Evolutionary conservation across 2,797 vertebrate species (phyloP).

Genomic region (Pampus argenteus): DNA sequence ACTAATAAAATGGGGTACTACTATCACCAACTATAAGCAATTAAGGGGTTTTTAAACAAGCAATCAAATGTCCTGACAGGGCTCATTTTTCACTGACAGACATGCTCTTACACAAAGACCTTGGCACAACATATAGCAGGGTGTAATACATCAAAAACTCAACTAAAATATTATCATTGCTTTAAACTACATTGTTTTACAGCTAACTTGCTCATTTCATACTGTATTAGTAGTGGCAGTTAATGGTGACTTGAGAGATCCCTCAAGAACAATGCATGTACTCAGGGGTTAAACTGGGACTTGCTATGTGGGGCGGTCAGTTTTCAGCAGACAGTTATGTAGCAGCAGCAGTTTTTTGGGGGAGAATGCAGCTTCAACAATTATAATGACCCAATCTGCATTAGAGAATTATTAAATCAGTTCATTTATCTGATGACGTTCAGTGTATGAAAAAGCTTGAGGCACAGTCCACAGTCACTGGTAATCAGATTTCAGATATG

Average conservation of each 20-base stretch:
- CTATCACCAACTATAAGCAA: slow-evolving; percentile 28
- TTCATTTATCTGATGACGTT: background rate
- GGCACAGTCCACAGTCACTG: background rate
- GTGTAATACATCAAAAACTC: slow-evolving; percentile 57
- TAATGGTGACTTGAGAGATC: slow-evolving; percentile 32
- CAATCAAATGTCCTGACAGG: slow-evolving; percentile 52
- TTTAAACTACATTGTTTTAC: slow-evolving; percentile 54
- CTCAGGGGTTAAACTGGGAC: slow-evolving; percentile 36
- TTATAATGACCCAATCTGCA: background rate
- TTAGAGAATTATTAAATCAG: slow-evolving; percentile 6
- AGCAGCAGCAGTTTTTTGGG: background rate
- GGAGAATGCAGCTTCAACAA: slow-evolving; percentile 19
- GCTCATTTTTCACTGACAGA: slow-evolving; percentile 55
- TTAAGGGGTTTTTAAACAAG: slow-evolving; percentile 59
- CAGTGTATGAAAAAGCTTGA: slow-evolving; percentile 6
- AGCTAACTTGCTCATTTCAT: slow-evolving; percentile 50
- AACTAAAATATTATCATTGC: slow-evolving; percentile 63
- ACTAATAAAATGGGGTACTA: too few relatives aligned
- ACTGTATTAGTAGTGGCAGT: slow-evolving; percentile 40
- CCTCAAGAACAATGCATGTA: slow-evolving; percentile 34
- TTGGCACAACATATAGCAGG: slow-evolving; percentile 48
- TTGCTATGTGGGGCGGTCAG: slow-evolving; percentile 1
- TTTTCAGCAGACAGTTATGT: slow-evolving; percentile 10
- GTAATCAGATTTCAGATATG: slow-evolving; percentile 24
- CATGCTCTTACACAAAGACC: slow-evolving; percentile 42